Conservation (phyloP, 2,888 invertebrate genomes). For the Machimus atricapillus region DNA sequence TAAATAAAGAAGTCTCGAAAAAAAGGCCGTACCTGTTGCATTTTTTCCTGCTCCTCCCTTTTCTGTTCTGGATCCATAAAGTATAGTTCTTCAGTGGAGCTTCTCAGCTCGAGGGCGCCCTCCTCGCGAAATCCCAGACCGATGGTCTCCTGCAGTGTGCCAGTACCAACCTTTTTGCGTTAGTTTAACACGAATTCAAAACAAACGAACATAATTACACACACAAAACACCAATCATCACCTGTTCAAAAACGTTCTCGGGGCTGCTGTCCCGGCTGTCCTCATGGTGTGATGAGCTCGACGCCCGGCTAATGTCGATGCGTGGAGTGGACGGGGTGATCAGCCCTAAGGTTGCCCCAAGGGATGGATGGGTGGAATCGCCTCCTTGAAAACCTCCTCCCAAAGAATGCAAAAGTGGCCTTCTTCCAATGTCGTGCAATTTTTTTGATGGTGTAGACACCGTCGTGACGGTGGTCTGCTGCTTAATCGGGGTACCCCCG, state of each 20-base stretch:
- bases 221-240: conserved; percentile 55
- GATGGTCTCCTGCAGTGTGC: conserved; percentile 64
- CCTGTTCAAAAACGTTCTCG: conserved; percentile 80
- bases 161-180: conserved; percentile 63
- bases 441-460: conserved; percentile 53
- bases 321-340: conserved; percentile 79
- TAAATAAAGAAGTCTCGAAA: not conserved
- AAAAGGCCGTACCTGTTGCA: conserved; percentile 51
- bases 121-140: conserved; percentile 73
- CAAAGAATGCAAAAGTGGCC: conserved; percentile 59
- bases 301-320: conserved; percentile 88
- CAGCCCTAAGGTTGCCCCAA: conserved; percentile 55
- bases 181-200: conserved; percentile 51
- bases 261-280: conserved; percentile 86
- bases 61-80: conserved; percentile 72
- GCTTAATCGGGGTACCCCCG: conserved; percentile 13
- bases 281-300: conserved; percentile 83
- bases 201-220: conserved; percentile 48
- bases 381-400: not conserved
- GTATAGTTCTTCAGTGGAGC: conserved; percentile 87
- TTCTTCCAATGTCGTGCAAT: conserved; percentile 49
- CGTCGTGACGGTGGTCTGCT: conserved; percentile 48
- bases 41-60: conserved; percentile 61
- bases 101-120: conserved; percentile 83
- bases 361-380: conserved; percentile 52